These are phyloP conservation scores for Hucho hucho DNA, from an alignment of 2,113 vertebrate genomes.

Conservation along the genomic window DNA sequence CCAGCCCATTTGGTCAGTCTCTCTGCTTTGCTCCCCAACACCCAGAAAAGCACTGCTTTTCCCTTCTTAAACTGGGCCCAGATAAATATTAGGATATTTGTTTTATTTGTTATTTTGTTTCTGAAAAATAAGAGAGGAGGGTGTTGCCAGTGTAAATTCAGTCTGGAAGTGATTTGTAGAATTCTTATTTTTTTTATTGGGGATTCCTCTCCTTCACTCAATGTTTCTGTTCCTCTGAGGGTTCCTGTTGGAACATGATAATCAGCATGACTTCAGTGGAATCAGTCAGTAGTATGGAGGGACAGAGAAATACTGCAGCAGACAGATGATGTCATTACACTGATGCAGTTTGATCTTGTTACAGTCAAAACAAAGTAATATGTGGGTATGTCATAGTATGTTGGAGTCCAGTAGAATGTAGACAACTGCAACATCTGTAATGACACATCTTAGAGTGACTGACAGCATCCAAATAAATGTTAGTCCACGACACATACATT, in stretches of 20 bases:
- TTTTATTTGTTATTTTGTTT: constrained; percentile 40
- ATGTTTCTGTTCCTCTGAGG: background rate
- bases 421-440: background rate
- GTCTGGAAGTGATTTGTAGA: constrained; percentile 45
- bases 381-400: background rate
- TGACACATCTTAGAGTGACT: too few relatives aligned
- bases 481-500: too few relatives aligned
- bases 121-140: constrained; percentile 7
- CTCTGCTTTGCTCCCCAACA: background rate
- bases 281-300: background rate
- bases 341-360: background rate
- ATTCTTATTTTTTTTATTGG: constrained; percentile 13
- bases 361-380: background rate
- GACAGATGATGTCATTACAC: constrained; percentile 21
- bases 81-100: constrained; percentile 18
- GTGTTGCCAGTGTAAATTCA: constrained; percentile 8
- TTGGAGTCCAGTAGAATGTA: background rate
- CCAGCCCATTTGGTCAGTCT: constrained; percentile 21
- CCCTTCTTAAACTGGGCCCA: constrained; percentile 21
- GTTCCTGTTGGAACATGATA: constrained; percentile 10
- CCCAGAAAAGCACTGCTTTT: constrained; percentile 16
- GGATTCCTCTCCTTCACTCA: constrained; percentile 21
- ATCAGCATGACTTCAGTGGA: constrained; percentile 5
- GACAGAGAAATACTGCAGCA: constrained; percentile 2
- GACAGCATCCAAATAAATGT: background rate